Evolutionary conservation across 2,888 invertebrate species (phyloP), one percentile per base, ranked within the genome.

Genomic region (Erebia ligea): DNA sequence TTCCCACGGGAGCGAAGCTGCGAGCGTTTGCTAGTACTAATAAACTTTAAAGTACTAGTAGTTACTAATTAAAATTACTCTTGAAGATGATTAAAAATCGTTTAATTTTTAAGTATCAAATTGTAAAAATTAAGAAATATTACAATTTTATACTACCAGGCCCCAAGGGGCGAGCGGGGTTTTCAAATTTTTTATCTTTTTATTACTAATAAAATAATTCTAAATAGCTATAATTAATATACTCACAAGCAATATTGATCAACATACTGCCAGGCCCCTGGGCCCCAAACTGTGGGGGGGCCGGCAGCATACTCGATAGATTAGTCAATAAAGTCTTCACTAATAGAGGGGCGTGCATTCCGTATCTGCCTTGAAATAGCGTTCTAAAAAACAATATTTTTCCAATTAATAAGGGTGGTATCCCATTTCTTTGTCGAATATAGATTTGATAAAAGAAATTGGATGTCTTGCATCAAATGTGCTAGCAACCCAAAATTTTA

Each of bases 321-420:
- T 98, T 97, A 79, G 95, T 95, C 56, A 99, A 86, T 64, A 99
- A 88, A 0, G 96, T 96, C 84, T 97, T 97, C 77, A 98, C 96
- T 68, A 98, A 90, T 42, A 96, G 85, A 1, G 97, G 95, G 0
- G 97, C 96, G 86, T 97, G 96, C 82, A 96, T 95, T 5, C 96
- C 95, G 86, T 95, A 95, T 64, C 95, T 92, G 0, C 96, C 95
- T 82, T 95, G 95, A 94, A 96, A 96, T 17, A 96, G 85, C 5
- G 95, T 94, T 77, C 95, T 93, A 82, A 11, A 73, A 15, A 25
- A 52, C 52, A 40, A 64, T 8, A 25, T 25, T 3, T 25, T 25
- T 25, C 2, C 1, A 6, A 6, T 34, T 6, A 34, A 34, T 34
- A 34, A 34, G 34, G 34, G 34, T 34, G 34, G 0, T 34, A 34